A percentile compares a stretch with the other conserved stretches of the same genome.
Conservation (phyloP, 2,113 vertebrate genomes). For the Corythoichthys intestinalis region DNA sequence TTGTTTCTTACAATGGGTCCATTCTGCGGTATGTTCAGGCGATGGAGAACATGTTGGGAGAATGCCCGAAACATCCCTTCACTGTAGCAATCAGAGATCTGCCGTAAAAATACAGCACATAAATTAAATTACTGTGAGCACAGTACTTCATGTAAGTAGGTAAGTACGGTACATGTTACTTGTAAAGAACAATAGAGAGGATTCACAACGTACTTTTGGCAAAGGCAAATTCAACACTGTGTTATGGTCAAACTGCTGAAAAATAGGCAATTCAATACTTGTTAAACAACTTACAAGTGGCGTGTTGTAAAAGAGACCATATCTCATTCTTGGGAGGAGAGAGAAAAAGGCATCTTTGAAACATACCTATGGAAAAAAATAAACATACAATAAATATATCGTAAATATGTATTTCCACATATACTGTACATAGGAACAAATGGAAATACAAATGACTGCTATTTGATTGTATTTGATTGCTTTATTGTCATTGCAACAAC, state of each 20-base stretch:
- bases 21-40: slow-evolving; percentile 81
- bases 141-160: not conserved
- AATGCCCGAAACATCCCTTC: slow-evolving; percentile 91
- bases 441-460: not conserved
- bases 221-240: not conserved
- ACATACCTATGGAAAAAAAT: slow-evolving; percentile 78
- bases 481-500: no score
- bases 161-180: not conserved
- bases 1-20: slow-evolving; percentile 79
- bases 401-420: no score
- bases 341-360: slow-evolving; percentile 92
- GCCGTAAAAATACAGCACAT: slow-evolving; percentile 48
- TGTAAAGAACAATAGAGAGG: not conserved
- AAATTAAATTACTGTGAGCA: not conserved
- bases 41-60: slow-evolving; percentile 90
- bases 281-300: slow-evolving; percentile 80
- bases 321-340: slow-evolving; percentile 91
- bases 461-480: not conserved
- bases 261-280: not conserved
- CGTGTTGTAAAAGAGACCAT: slow-evolving; percentile 95
- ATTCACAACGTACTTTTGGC: slow-evolving; percentile 2
- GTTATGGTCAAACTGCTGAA: not conserved
- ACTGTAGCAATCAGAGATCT: slow-evolving; percentile 88
- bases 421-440: not conserved
- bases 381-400: no score